A percentile compares a stretch with the other conserved stretches of the same genome.
phyloP scores from a whole-genome alignment of 2,113 vertebrate genomes.

The Orycteropus afer region DNA sequence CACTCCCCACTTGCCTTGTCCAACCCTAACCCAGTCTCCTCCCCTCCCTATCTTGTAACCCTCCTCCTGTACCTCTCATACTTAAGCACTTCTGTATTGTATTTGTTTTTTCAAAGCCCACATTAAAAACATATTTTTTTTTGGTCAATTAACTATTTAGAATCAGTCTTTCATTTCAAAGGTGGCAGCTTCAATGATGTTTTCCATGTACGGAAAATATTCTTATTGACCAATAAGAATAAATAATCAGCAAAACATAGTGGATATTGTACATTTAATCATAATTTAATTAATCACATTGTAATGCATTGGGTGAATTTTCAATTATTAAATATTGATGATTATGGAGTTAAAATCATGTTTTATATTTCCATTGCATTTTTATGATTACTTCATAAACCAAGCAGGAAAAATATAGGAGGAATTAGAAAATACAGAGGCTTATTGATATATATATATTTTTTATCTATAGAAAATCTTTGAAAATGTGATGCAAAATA shows the following conservation, averaged over 20 bases:
- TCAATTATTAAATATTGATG: not conserved
- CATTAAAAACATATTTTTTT: not conserved
- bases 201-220: too few species aligned
- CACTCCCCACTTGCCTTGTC: too few species aligned
- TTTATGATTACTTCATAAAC: not conserved
- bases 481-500: not conserved
- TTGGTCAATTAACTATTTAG: not conserved
- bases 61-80: too few species aligned
- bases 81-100: too few species aligned
- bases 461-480: too few species aligned
- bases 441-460: not conserved
- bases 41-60: too few species aligned
- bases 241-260: not conserved
- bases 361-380: not conserved
- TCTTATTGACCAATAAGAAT: not conserved
- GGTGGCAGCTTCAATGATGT: not conserved
- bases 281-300: too few species aligned
- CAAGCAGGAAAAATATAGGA: not conserved
- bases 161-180: constrained; percentile 13
- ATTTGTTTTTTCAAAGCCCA: not conserved
- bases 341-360: not conserved
- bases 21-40: too few species aligned
- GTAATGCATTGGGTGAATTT: not conserved
- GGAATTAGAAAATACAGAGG: not conserved
- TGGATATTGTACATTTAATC: not conserved